These are phyloP conservation scores for Actias luna DNA, from an alignment of 2,888 invertebrate species.

Conservation along the genomic window DNA sequence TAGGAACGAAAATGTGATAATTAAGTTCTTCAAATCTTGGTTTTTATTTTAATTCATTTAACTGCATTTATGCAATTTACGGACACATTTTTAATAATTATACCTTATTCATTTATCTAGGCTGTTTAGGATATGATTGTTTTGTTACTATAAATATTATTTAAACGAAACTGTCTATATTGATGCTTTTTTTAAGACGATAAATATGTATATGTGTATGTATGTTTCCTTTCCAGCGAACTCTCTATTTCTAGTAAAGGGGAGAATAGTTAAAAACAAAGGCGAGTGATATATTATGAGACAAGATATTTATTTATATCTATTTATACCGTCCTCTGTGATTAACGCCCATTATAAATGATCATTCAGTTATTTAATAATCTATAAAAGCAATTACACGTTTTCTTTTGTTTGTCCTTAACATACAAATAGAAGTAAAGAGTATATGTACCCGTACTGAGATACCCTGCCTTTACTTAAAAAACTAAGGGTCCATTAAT, in stretches of 20 bases:
- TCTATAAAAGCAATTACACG: not conserved
- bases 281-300: slow-evolving; percentile 54
- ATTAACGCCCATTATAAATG: slow-evolving; percentile 11
- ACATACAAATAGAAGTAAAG: not conserved
- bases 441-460: not conserved
- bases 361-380: slow-evolving; percentile 3
- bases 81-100: too few relatives aligned
- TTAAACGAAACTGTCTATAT: not conserved
- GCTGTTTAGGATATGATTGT: too few relatives aligned
- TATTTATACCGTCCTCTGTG: slow-evolving; percentile 16
- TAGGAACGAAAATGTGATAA: too few relatives aligned
- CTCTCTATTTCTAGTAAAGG: slow-evolving; percentile 60
- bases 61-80: too few relatives aligned
- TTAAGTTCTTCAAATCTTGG: too few relatives aligned
- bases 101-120: too few relatives aligned
- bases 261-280: slow-evolving; percentile 62
- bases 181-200: not conserved
- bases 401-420: not conserved
- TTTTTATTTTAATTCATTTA: too few relatives aligned
- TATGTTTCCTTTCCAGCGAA: slow-evolving; percentile 62
- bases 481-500: too few relatives aligned
- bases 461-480: not conserved
- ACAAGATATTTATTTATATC: slow-evolving; percentile 9
- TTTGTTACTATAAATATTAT: too few relatives aligned
- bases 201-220: slow-evolving; percentile 20